Conservation (phyloP, 2,888 invertebrate genomes). For the Plagodis pulveraria region DNA sequence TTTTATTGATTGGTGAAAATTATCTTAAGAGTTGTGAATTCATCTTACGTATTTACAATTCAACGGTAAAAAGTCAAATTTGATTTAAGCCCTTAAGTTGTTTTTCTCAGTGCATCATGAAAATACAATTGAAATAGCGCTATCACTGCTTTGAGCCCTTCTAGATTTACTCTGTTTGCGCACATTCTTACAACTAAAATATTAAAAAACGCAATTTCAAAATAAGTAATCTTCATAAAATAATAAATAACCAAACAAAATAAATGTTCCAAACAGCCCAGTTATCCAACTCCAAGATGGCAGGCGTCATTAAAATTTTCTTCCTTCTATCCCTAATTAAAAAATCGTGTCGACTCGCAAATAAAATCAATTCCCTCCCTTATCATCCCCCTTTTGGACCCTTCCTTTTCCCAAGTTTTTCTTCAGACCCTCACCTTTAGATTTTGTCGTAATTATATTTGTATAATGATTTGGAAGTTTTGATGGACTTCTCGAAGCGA, state of each 20-base stretch:
- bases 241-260: constrained; percentile 11
- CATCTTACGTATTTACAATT: too few relatives aligned
- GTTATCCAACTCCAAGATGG: constrained; percentile 39
- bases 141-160: too few relatives aligned
- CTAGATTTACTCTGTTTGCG: too few relatives aligned
- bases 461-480: constrained; percentile 70
- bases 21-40: too few relatives aligned
- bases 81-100: too few relatives aligned
- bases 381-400: constrained; percentile 35
- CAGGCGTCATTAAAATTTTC: constrained; percentile 47
- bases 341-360: constrained; percentile 81
- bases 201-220: neutral
- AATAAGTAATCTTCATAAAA: constrained; percentile 4
- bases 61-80: too few relatives aligned
- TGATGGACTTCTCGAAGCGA: constrained; percentile 52
- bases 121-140: too few relatives aligned
- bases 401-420: constrained; percentile 61
- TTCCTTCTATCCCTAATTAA: constrained; percentile 61
- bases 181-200: too few relatives aligned
- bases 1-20: too few relatives aligned
- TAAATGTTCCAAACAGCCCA: constrained; percentile 23
- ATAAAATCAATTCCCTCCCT: constrained; percentile 78
- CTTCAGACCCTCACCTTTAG: constrained; percentile 51
- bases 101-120: too few relatives aligned
- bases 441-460: constrained; percentile 72